A percentile compares a stretch with the other conserved stretches of the same genome.
Conservation (phyloP, 2,888 invertebrate species). For the Drosophila helvetica region DNA sequence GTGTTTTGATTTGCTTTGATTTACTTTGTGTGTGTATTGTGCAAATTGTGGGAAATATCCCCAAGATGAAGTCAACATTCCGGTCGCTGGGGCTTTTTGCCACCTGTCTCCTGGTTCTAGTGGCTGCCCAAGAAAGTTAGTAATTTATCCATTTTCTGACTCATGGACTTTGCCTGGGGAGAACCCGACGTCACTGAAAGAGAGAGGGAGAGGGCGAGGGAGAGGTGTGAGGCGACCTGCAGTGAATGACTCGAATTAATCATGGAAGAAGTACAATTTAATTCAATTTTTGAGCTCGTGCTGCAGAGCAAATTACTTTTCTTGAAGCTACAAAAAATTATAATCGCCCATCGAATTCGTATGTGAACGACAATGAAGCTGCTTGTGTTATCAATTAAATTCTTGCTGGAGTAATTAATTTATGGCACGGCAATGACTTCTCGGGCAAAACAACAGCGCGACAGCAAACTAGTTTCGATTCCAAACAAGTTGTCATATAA, state of each 20-base stretch:
- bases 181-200: conserved; percentile 17
- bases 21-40: conserved; percentile 1
- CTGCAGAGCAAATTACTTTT: conserved; percentile 22
- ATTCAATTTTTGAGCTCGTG: conserved; percentile 13
- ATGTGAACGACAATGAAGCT: not conserved
- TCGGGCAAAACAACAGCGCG: not conserved
- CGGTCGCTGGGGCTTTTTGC: conserved; percentile 42
- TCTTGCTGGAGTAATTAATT: conserved; percentile 3
- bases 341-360: conserved; percentile 1
- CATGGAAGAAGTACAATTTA: conserved; percentile 5
- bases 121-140: conserved; percentile 61
- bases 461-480: not conserved
- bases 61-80: conserved; percentile 46
- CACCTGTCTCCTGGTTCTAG: conserved; percentile 40
- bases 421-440: not conserved
- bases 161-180: conserved; percentile 13
- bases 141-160: conserved; percentile 36
- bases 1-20: conserved; percentile 14
- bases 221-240: not conserved
- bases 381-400: not conserved
- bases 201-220: too few species aligned
- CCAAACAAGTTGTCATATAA: conserved; percentile 15
- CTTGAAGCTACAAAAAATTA: not conserved
- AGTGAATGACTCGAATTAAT: conserved; percentile 22
- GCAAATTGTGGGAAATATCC: conserved; percentile 33